phyloP scores from a whole-genome alignment of 2,113 vertebrate species.

The Dasypus novemcinctus region DNA sequence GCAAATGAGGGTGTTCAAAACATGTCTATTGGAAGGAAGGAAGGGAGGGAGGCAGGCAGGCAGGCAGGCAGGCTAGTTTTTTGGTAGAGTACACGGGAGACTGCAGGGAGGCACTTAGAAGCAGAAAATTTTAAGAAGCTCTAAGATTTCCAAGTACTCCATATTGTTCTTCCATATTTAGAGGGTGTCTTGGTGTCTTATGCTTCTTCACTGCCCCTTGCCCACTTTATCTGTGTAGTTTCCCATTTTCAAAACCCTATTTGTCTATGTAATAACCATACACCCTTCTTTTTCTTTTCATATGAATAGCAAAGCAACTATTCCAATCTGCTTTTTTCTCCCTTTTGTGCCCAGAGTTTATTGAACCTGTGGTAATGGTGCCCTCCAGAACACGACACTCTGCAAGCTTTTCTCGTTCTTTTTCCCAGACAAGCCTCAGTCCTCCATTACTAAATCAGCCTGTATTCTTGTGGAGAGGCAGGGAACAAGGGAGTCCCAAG shows the following conservation, averaged over 20 bases:
- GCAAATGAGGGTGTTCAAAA: neutral
- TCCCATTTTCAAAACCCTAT: neutral
- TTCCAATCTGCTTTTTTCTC: neutral
- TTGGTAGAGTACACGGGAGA: neutral
- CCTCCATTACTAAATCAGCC: neutral
- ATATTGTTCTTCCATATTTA: neutral
- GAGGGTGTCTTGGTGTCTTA: neutral
- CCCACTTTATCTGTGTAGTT: neutral
- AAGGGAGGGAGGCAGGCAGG: too few relatives aligned
- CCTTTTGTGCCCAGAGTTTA: neutral
- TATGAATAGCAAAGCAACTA: neutral
- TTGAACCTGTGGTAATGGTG: neutral
- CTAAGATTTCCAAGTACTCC: neutral
- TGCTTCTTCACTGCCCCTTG: neutral
- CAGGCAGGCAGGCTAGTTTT: neutral
- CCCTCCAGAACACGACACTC: neutral
- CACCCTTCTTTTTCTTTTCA: neutral
- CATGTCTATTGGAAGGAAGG: neutral
- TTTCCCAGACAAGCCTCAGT: neutral
- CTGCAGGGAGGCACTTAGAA: neutral
- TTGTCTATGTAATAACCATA: neutral
- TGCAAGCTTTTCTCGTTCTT: neutral
- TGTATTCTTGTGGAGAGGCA: neutral
- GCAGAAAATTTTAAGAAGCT: neutral
- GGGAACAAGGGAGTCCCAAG: constrained; percentile 39